These are phyloP conservation scores for Pimephales promelas DNA, from an alignment of 2,113 vertebrate genomes.

Conservation along the genomic window DNA sequence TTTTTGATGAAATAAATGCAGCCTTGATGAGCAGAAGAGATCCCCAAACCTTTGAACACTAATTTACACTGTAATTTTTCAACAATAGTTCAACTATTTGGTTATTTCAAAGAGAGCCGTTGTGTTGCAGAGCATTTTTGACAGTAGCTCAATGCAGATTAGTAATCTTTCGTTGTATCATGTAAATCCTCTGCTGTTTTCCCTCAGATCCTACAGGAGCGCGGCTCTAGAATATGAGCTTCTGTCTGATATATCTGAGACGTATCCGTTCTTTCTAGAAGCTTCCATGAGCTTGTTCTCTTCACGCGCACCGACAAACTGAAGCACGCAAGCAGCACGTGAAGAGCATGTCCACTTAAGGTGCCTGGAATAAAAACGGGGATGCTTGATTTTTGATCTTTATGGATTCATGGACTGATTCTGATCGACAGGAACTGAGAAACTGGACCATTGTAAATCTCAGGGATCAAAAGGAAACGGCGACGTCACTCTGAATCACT, in stretches of 20 bases:
- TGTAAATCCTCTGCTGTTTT: constrained; percentile 25
- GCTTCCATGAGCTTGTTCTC: constrained; percentile 47
- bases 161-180: not conserved
- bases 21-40: not conserved
- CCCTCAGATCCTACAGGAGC: constrained; percentile 94
- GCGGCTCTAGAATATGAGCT: constrained; percentile 95
- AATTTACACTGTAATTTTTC: not conserved
- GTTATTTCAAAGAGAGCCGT: not conserved
- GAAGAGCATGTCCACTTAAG: constrained; percentile 5
- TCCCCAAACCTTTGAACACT: not conserved
- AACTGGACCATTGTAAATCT: constrained; percentile 22
- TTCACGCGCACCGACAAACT: not conserved
- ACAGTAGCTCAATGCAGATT: not conserved
- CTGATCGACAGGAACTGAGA: not conserved
- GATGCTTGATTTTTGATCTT: not conserved
- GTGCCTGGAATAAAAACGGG: not conserved
- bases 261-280: constrained; percentile 78
- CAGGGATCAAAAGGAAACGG: constrained; percentile 25
- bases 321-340: constrained; percentile 13
- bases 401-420: constrained; percentile 23
- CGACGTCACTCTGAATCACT: not conserved
- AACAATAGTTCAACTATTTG: not conserved
- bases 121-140: not conserved
- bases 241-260: constrained; percentile 64
- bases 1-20: not conserved